These are phyloP conservation scores for Heliconius ismenius DNA, from an alignment of 2,888 invertebrate species.

Conservation along the genomic window DNA sequence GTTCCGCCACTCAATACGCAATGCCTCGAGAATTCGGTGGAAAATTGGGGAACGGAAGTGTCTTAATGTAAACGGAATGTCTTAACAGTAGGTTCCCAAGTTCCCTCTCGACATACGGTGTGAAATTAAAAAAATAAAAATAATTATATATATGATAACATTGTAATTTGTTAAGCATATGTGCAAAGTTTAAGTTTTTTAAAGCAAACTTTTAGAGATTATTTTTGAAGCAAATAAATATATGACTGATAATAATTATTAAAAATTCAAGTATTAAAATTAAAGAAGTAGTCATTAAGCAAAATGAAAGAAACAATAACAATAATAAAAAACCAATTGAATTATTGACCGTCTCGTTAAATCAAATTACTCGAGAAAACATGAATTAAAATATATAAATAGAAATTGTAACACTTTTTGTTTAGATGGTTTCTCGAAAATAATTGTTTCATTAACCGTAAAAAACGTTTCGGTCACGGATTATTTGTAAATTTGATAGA, in stretches of 20 bases:
- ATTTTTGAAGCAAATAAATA: neutral
- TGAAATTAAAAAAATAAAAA: no score
- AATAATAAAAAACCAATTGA: constrained; percentile 2
- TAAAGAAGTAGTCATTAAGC: neutral
- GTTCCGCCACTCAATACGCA: no score
- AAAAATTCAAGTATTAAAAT: neutral
- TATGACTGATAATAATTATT: neutral
- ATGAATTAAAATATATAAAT: constrained; percentile 7
- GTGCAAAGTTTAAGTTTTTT: no score
- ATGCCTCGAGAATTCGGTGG: no score
- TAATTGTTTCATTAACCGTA: constrained; percentile 33
- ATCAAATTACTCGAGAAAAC: constrained; percentile 9
- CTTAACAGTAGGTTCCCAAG: no score
- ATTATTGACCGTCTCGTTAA: constrained; percentile 10
- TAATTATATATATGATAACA: no score
- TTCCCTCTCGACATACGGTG: no score
- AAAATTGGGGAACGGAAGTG: no score
- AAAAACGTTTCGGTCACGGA: constrained; percentile 34
- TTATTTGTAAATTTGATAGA: constrained; percentile 33
- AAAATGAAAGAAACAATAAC: neutral
- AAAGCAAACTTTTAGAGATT: no score
- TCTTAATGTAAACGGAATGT: no score
- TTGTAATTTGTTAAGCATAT: no score
- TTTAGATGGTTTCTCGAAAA: constrained; percentile 33
- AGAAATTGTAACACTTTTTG: constrained; percentile 18